Base-by-base conservation (phyloP, 2,113 vertebrate species). In the Halichoerus grypus region DNA sequence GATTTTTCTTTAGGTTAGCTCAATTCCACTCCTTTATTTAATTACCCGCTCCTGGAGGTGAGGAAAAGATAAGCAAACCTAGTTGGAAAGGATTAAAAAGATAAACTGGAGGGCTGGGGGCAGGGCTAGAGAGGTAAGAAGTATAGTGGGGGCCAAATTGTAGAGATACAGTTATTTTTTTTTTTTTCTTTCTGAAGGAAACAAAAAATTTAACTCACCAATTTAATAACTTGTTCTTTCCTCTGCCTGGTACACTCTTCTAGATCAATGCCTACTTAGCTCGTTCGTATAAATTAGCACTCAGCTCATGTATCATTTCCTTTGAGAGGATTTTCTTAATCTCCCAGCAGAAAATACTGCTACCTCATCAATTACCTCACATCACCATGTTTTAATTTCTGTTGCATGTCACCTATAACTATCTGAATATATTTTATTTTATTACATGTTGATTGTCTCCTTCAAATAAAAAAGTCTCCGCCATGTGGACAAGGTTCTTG, bases 51-150 rank as follows among this genome's bases (percentile, higher is more conserved):
- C 12, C 33, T 51, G 8, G 31, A 90, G 42, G 39, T 55, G 82
- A 96, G 57, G 36, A 76, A 80, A 51, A n/a, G 51, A 72, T n/a
- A 91, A 80, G 33, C 1, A 24, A 36, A 61, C 57, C 79, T 86
- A 95, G 79, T 49, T 94, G 51, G 42, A 81, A 33, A 91, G 51
- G 51, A 91, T 80, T 93, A 65, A 80, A 88, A 84, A 85, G 63
- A 89, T 96, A 87, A 93, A 84, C 31, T 9, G 1, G 4, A 96
- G 7, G 94, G 22, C 19, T 89, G 57, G 36, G n/a, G 65, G 8
- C 15, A 96, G 33, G 1, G 46, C 49, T 71, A 93, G 91, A 93
- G 82, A 88, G n/a, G 13, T 11, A 76, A 82, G 49, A 95, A 19
- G 3, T 67, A 49, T 42, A 93, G 77, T 65, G 12, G 21, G 18